These are phyloP conservation scores for Epistrophe grossulariae DNA, from an alignment of 2,888 invertebrate species.

Conservation along the genomic window DNA sequence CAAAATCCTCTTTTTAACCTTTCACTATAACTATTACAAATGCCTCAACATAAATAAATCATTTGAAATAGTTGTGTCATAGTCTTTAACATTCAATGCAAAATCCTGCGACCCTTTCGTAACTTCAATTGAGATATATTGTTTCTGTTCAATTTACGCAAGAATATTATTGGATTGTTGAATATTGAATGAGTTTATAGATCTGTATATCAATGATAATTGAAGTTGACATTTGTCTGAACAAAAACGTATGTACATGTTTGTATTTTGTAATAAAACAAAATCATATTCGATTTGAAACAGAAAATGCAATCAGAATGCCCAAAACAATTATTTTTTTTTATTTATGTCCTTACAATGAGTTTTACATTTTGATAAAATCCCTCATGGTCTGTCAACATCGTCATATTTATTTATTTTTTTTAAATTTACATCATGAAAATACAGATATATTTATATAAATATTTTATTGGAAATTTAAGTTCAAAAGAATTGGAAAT, in stretches of 20 bases:
- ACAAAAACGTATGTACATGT: not conserved
- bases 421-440: conserved; percentile 16
- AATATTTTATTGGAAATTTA: not conserved
- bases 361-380: conserved; percentile 58
- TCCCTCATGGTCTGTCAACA: conserved; percentile 10
- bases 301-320: conserved; percentile 31
- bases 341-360: conserved; percentile 42
- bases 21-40: no score
- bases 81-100: not conserved
- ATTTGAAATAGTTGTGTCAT: no score
- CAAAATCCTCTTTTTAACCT: no score
- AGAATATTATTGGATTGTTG: conserved; percentile 30
- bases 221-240: conserved; percentile 3
- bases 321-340: conserved; percentile 29
- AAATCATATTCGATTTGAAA: not conserved
- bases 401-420: not conserved
- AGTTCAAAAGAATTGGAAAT: not conserved
- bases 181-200: conserved; percentile 34
- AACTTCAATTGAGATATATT: not conserved
- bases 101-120: not conserved
- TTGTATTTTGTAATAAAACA: not conserved
- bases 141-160: conserved; percentile 36
- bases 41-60: no score
- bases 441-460: not conserved
- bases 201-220: conserved; percentile 32